Evolutionary conservation across 2,888 invertebrate species (phyloP), one percentile per base, ranked within the genome.

Genomic region (Rhagophthalmus giganteus): DNA sequence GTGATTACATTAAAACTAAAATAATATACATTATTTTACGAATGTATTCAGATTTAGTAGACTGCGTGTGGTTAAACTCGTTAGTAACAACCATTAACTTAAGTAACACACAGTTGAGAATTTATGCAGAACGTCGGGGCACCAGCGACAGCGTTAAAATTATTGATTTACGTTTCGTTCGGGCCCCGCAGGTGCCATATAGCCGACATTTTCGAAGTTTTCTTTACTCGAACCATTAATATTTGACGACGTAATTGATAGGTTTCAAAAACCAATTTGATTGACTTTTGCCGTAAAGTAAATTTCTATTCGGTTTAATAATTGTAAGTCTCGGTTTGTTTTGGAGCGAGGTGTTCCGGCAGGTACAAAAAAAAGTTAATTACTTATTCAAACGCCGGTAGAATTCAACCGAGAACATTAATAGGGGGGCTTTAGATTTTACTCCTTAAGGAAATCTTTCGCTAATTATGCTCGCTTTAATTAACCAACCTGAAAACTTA

Each of bases 381-480:
- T 39, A 16, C 15, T 2, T 14, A 30, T 13, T 39, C 9, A 39
- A 39, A 39, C 26, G 13, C 16, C 14, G 15, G 20, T 12, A 10
- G 28, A 9, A 30, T 39, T 39, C 39, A 39, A 30, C 39, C 28
- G 41, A 30, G 25, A 41, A 10, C 25, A 14, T 20, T 41, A 32
- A 33, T 41, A 12, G 30, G 14, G 20, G 30, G n/a, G 5, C 7
- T 41, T 41, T 40, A 14, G 32, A 26, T 33, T 41, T 25, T 32
- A 15, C 13, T 41, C 26, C 41, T 41, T 9, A 13, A 25, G 41
- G 26, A 41, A 41, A 33, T 41, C 33, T 41, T 41, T 41, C 32
- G 4, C 31, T 41, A 41, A 41, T 41, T 41, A 41, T 41, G 33
- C 26, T 33, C 11, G 32, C 33, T 41, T 24, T 41, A 41, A 41